Evolutionary conservation across 2,888 invertebrate genomes (phyloP), one percentile per base, ranked within the genome.

Genomic region (Drosophila paracracens): DNA sequence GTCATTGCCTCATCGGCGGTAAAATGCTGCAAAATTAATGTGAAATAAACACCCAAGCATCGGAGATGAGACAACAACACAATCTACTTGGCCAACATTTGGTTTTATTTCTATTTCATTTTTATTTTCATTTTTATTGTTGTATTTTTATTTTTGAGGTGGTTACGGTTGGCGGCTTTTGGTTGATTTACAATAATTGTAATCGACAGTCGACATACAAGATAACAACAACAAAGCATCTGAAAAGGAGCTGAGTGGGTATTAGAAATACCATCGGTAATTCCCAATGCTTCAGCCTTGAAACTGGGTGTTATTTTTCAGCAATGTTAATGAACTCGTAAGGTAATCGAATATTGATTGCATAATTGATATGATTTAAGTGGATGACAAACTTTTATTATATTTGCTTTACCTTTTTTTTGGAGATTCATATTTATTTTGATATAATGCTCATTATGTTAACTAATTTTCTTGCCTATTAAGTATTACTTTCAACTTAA

Each of bases 121-220:
- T 56, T 33, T 59, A 6, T 31, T 43, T 31, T 21, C 52, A 13
- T 35, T 61, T 46, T 58, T 46, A 46, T 25, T 46, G 46, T 16
- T 46, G 46, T 25, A 4, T 16, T 46, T 46, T 21, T 56, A 11
- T 38, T 25, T 59, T 48, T 46, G 25, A 40, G 35, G 16, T 31
- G 43, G 76, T 18, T 54, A 46, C 52, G 76, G 70, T 38, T 53
- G 48, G 31, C 61, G 67, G 74, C 71, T 46, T 73, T 60, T 65
- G 73, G 70, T 75, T 83, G 85, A 83, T 87, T 87, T 82, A 82
- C 68, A 71, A 77, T 82, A 77, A 85, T 77, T 77, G 74, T 82
- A 53, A 75, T 72, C 69, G 83, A 82, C 76, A 79, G 64, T 61
- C 46, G 67, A 67, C 53, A 4, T 11, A 36, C 10, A 35, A 70